phyloP scores from a whole-genome alignment of 2,888 invertebrate species.

The Acanthopleura granulata region DNA sequence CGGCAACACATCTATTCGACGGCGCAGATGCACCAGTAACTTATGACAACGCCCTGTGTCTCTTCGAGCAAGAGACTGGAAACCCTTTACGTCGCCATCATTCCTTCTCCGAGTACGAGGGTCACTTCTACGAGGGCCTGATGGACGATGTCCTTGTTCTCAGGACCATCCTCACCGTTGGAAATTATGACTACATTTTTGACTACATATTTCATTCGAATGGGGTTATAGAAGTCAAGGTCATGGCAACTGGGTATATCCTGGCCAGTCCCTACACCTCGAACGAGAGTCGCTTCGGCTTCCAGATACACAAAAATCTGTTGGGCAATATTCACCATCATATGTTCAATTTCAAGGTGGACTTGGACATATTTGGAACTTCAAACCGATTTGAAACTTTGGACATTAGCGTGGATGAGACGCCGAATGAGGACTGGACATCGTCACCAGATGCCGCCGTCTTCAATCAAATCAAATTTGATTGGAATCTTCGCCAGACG shows the following conservation, averaged over 20 bases:
- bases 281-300: conserved; percentile 44
- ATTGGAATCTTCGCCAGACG: conserved; percentile 33
- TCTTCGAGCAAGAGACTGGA: conserved; percentile 51
- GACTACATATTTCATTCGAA: conserved; percentile 61
- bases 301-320: conserved; percentile 43
- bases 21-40: conserved; percentile 23
- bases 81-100: conserved; percentile 49
- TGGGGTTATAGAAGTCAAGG: conserved; percentile 47
- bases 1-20: conserved; percentile 32
- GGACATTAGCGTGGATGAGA: conserved; percentile 46
- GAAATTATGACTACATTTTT: conserved; percentile 60
- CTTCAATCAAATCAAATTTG: conserved; percentile 38
- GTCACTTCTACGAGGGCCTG: conserved; percentile 49
- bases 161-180: conserved; percentile 46
- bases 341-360: conserved; percentile 55
- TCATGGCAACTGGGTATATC: conserved; percentile 56
- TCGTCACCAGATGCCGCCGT: neutral
- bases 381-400: conserved; percentile 57
- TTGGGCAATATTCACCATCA: conserved; percentile 56
- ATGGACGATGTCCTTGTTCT: conserved; percentile 45
- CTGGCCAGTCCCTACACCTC: conserved; percentile 35
- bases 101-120: conserved; percentile 23
- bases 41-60: conserved; percentile 39
- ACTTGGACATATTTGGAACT: conserved; percentile 51
- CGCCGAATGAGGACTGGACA: neutral